Base-by-base conservation (phyloP, 2,113 vertebrate species). In the Rhegmatorhina hoffmannsi region DNA sequence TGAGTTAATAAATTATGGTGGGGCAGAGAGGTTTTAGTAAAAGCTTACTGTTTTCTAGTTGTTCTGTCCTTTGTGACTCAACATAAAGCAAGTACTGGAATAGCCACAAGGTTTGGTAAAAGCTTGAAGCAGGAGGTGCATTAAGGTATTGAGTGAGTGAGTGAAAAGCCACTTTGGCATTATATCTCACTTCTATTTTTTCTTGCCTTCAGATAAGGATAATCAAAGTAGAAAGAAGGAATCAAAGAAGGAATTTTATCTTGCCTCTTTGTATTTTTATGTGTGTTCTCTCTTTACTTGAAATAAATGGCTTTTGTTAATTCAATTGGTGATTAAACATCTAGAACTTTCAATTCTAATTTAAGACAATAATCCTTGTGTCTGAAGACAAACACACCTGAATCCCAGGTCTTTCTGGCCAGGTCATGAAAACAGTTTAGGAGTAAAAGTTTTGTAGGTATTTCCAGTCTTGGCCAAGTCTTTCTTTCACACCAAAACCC, bases 231-330 rank as follows among this genome's bases (percentile, higher is more conserved):
- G 36, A 92, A 94, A 86, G 34, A 43, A 72, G 20, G 52, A 46
- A 53, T 14, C 26, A 50, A 87, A 69, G 64, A 76, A 90, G 24
- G 63, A 85, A 76, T 74, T 94, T 92, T 74, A 60, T 89, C 46
- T 86, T 89, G 16, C 63, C 13, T 90, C 13, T 14, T 83, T 89
- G 18, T 77, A 38, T 78, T 94, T 94, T 83, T 88, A 64, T 63
- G 31, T 60, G 14, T 89, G 9, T 52, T 84, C 88, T 90, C 28
- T 74, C 64, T 67, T 75, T 81, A 18, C n/a, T 78, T 67, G 34
- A 56, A 90, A 77, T 88, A 88, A 94, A 89, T 43, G 33, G 29
- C 46, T 90, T 89, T 88, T 93, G 47, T 92, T 90, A 81, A 77
- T 84, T 92, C 31, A 69, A 36, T 79, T 2, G 1, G 36, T 75